A percentile compares a stretch with the other conserved stretches of the same genome.
Conservation (phyloP, 2,888 invertebrate species). For the Bruchidius siliquastri region DNA sequence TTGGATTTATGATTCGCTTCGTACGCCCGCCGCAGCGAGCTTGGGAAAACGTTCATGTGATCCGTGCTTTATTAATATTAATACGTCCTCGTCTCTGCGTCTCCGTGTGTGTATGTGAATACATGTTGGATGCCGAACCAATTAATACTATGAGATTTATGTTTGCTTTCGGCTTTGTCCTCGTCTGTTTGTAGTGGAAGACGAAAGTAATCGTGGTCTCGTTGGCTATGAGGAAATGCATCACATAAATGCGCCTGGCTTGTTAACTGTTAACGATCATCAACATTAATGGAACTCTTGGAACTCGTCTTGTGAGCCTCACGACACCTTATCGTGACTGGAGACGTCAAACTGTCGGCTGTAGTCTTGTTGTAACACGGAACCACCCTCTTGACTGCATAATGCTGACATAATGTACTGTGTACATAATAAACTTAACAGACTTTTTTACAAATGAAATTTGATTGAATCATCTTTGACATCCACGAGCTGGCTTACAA, state of each 20-base stretch:
- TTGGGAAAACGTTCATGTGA: not conserved
- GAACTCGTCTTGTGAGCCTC: too few relatives aligned
- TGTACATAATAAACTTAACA: too few relatives aligned
- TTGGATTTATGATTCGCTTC: conserved; percentile 13
- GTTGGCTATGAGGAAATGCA: not conserved
- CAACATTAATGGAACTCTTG: too few relatives aligned
- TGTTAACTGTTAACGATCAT: not conserved
- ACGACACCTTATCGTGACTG: too few relatives aligned
- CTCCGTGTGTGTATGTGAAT: not conserved
- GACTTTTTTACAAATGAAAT: too few relatives aligned
- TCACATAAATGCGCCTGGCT: not conserved
- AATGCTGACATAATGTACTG: too few relatives aligned
- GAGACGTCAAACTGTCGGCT: too few relatives aligned
- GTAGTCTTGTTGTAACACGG: too few relatives aligned
- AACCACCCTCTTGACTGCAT: too few relatives aligned
- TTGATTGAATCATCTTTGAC: too few relatives aligned
- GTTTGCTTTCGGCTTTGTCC: not conserved
- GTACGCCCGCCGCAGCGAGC: conserved; percentile 5
- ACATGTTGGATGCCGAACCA: not conserved
- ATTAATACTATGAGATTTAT: not conserved
- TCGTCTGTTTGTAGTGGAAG: not conserved
- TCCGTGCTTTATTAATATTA: not conserved
- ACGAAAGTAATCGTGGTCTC: not conserved
- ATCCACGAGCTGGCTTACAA: too few relatives aligned
- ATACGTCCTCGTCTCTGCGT: not conserved